Conservation (phyloP, 2,888 invertebrate species). For the Allolobophora icterica region DNA sequence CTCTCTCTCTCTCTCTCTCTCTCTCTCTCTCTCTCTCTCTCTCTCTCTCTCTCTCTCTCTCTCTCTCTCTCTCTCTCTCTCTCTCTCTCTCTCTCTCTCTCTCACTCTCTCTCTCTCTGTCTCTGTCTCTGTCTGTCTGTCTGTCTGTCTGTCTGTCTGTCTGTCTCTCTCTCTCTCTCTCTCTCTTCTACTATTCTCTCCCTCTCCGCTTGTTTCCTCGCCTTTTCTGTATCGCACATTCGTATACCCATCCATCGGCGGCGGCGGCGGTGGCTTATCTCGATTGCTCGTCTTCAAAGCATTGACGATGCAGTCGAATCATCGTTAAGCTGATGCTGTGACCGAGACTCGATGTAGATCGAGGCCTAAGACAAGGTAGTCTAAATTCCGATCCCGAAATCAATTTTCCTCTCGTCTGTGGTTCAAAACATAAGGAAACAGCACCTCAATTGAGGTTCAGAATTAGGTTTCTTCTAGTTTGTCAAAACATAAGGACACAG, state of each 20-base stretch:
- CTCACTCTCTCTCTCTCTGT: no score
- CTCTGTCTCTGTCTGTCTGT: no score
- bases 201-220: not conserved
- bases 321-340: not conserved
- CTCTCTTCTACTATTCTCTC: not conserved
- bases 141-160: no score
- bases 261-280: not conserved
- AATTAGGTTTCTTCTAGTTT: not conserved
- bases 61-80: no score
- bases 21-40: no score
- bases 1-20: no score
- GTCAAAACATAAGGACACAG: no score
- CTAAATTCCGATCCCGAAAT: not conserved
- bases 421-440: not conserved
- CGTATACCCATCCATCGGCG: not conserved
- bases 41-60: no score
- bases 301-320: not conserved
- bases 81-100: no score
- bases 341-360: not conserved
- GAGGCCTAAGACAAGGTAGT: not conserved
- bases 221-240: not conserved
- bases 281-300: not conserved
- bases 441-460: not conserved
- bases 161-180: no score
- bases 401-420: not conserved